Conservation (phyloP, 2,888 invertebrate genomes). For the Spialia ferax region DNA sequence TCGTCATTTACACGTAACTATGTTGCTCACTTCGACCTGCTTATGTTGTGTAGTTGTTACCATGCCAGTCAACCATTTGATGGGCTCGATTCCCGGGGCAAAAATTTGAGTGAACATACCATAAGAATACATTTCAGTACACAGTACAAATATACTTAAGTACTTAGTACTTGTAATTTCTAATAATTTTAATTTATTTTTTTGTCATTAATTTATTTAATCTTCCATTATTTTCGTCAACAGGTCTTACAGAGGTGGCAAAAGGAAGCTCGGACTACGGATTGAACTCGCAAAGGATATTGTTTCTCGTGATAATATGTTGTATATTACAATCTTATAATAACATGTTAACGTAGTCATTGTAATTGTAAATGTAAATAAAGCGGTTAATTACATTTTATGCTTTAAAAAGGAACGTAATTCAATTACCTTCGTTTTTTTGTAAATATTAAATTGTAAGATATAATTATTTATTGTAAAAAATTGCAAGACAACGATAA, state of each 20-base stretch:
- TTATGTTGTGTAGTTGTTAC: no score
- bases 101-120: no score
- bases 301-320: conserved; percentile 61
- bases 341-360: conserved; percentile 70
- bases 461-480: conserved; percentile 60
- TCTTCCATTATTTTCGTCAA: not conserved
- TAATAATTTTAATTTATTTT: no score
- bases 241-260: conserved; percentile 80
- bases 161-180: no score
- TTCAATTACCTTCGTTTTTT: conserved; percentile 75
- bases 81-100: no score
- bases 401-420: conserved; percentile 65
- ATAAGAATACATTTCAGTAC: no score
- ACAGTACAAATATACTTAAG: no score
- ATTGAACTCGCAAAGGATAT: conserved; percentile 56
- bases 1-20: no score
- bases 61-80: no score
- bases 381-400: conserved; percentile 48
- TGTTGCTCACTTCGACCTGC: no score
- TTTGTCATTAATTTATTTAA: not conserved
- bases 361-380: conserved; percentile 57
- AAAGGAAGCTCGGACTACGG: conserved; percentile 62
- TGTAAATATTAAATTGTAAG: conserved; percentile 75
- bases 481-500: conserved; percentile 70
- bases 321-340: conserved; percentile 59